These are phyloP conservation scores for Muschampia plurimacula DNA, from an alignment of 2,888 invertebrate genomes.

Conservation along the genomic window DNA sequence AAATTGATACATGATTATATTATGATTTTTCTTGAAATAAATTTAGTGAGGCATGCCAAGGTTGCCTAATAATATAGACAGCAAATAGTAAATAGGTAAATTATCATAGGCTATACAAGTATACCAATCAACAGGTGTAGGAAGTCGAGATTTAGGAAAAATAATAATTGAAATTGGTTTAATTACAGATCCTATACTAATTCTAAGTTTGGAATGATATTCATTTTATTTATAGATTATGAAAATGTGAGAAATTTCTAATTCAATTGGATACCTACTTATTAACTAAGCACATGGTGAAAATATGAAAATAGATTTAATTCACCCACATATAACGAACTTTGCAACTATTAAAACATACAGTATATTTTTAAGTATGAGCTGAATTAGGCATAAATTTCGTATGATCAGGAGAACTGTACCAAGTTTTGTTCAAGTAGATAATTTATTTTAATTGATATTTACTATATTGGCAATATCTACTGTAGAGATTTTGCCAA, in stretches of 20 bases:
- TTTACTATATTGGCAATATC: not conserved
- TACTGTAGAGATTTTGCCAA: too few species aligned
- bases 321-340: not conserved
- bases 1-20: not conserved
- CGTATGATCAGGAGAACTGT: too few species aligned
- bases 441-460: too few species aligned
- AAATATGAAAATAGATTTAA: slow-evolving; percentile 4
- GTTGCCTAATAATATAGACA: not conserved
- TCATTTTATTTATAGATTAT: slow-evolving; percentile 1
- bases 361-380: not conserved
- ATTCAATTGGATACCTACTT: slow-evolving; percentile 14
- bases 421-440: too few species aligned
- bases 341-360: too few species aligned
- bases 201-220: slow-evolving; percentile 10
- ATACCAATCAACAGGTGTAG: slow-evolving; percentile 8
- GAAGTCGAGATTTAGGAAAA: slow-evolving; percentile 8
- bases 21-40: not conserved
- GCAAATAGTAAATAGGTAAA: not conserved
- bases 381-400: not conserved
- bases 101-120: not conserved
- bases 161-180: slow-evolving; percentile 11
- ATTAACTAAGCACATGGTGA: slow-evolving; percentile 24
- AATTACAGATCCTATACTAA: not conserved
- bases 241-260: slow-evolving; percentile 8
- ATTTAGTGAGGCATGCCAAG: slow-evolving; percentile 2